Evolutionary conservation across 2,888 invertebrate species (phyloP).

Genomic region (Tetragnatha montana): DNA sequence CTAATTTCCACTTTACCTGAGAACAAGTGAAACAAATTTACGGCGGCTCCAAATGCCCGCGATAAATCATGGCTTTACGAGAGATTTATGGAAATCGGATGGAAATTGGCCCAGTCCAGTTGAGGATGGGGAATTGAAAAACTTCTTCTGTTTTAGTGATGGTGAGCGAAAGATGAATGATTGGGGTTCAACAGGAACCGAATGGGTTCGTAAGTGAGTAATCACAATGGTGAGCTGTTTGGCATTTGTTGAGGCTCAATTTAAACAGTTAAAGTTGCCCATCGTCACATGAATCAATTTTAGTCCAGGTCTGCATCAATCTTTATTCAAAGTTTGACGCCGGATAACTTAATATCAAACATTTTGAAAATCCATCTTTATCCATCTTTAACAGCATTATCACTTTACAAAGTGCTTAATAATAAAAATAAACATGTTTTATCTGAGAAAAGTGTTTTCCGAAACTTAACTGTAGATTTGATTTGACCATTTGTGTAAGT

Average conservation of each 20-base stretch:
- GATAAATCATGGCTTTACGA: constrained; percentile 20
- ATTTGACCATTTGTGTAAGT: too few relatives aligned
- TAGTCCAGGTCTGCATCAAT: too few relatives aligned
- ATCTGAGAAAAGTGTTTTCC: too few relatives aligned
- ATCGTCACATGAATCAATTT: too few relatives aligned
- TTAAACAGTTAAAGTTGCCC: too few relatives aligned
- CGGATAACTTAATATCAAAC: too few relatives aligned
- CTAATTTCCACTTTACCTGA: neutral
- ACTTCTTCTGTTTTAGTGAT: neutral
- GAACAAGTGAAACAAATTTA: constrained; percentile 13
- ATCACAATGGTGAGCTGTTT: neutral
- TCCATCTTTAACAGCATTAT: too few relatives aligned
- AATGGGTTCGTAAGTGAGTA: neutral
- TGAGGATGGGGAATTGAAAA: neutral
- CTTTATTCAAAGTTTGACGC: too few relatives aligned
- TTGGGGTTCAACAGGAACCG: neutral
- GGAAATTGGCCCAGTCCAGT: constrained; percentile 7
- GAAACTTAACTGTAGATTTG: too few relatives aligned
- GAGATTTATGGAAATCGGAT: constrained; percentile 30
- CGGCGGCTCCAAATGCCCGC: neutral
- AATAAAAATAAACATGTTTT: too few relatives aligned
- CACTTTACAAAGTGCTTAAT: too few relatives aligned
- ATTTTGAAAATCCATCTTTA: too few relatives aligned
- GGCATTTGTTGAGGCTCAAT: neutral
- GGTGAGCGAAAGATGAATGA: constrained; percentile 21